Evolutionary conservation across 2,797 vertebrate genomes (phyloP).

Genomic region (Danio jaintianensis): DNA sequence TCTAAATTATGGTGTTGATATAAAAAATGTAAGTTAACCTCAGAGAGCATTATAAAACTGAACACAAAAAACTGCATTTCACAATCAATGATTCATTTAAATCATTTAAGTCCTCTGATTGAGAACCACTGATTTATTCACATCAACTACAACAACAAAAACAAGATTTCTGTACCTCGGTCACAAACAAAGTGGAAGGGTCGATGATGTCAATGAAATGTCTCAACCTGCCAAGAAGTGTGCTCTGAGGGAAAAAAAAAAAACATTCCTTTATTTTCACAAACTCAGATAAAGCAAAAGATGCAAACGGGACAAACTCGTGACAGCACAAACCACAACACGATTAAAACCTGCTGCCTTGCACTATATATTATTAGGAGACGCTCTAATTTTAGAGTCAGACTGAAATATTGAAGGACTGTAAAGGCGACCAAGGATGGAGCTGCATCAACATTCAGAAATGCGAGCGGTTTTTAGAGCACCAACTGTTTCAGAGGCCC

Average conservation of each 20-base stretch:
- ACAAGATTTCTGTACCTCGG: conserved; percentile 82
- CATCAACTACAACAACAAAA: neutral
- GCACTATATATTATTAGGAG: neutral
- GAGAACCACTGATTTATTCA: neutral
- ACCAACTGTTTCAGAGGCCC: conserved; percentile 75
- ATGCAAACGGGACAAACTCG: neutral
- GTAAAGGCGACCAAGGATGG: conserved; percentile 22
- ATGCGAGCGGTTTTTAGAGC: conserved; percentile 67
- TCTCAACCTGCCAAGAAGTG: conserved; percentile 90
- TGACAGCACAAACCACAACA: neutral
- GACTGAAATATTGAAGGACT: conserved; percentile 1
- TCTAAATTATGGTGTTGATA: too few relatives aligned
- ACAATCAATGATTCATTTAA: too few relatives aligned
- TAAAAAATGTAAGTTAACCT: too few relatives aligned
- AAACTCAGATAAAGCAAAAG: neutral
- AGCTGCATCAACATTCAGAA: conserved; percentile 42
- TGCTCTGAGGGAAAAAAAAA: conserved; percentile 75
- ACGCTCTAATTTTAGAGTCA: conserved; percentile 36
- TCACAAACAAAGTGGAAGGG: conserved; percentile 91
- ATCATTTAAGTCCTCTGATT: too few relatives aligned
- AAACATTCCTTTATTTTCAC: conserved; percentile 4
- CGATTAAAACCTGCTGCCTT: neutral
- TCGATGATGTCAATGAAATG: conserved; percentile 94
- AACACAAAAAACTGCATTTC: too few relatives aligned
- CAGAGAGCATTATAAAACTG: too few relatives aligned